A percentile compares a stretch with the other conserved stretches of the same genome.
Evolutionary conservation across 2,113 vertebrate genomes (phyloP).

Genomic region (Cercopithecus mona): DNA sequence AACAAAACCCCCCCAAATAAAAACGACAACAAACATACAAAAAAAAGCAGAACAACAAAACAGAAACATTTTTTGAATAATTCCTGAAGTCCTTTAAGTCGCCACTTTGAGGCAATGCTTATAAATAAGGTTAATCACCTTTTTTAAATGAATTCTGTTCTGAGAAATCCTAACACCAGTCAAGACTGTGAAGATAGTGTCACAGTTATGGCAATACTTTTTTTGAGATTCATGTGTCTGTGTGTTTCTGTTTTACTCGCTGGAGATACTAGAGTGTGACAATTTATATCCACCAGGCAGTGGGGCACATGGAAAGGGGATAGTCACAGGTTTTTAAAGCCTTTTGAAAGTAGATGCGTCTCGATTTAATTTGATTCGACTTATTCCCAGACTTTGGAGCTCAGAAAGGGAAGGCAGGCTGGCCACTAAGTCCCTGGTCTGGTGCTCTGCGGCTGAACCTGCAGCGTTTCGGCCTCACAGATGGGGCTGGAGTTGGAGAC

Average conservation of each 20-base stretch:
- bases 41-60: not conserved
- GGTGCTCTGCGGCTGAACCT: fast-evolving
- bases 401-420: not conserved
- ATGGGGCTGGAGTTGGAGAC: not conserved
- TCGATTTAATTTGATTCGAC: slow-evolving; percentile 1
- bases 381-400: not conserved
- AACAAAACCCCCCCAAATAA: not conserved
- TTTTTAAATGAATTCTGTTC: slow-evolving; percentile 14
- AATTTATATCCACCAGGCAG: not conserved
- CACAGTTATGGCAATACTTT: not conserved
- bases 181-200: not conserved
- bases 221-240: not conserved
- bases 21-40: not conserved
- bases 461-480: not conserved
- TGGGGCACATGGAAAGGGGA: not conserved
- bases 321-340: slow-evolving; percentile 2
- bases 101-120: not conserved
- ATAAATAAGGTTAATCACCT: slow-evolving; percentile 6
- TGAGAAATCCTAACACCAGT: slow-evolving; percentile 19
- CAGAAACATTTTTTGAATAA: slow-evolving; percentile 9
- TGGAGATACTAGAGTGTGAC: not conserved
- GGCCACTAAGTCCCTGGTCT: not conserved
- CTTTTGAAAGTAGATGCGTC: not conserved
- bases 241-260: not conserved
- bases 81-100: slow-evolving; percentile 44